Base-by-base conservation (phyloP, 1,140 invertebrate genomes). In the Formica exsecta region DNA sequence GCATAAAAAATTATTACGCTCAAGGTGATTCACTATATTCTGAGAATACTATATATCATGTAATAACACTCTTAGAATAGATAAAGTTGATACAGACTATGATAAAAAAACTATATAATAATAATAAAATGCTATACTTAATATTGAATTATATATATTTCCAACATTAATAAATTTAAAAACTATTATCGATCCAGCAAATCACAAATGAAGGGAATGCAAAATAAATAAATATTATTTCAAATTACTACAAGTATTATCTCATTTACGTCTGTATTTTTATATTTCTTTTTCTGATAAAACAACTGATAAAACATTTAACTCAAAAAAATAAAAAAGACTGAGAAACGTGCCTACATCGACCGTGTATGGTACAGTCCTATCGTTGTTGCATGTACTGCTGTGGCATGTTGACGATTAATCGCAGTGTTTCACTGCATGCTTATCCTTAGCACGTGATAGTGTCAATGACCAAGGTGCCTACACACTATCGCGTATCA, bases 381-480 rank as follows among this genome's bases (percentile, higher is more conserved):
- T 3, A 13, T 71, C 54, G 36, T 61, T 59, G 36, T 61, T 71
- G 66, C 66, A 73, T 73, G 65, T 57, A 3, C 41, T 25, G 38
- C 22, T 13, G 36, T 3, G 36, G 66, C 54, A 73, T 59, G 66
- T 44, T 32, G 61, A 81, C 54, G 66, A 73, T 61, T 73, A 44
- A 81, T 73, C 11, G 9, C 38, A 19, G 62, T 61, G 41, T 73
- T 61, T 73, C 44, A 61, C 36, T 32, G 79, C 66, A 81, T 44
- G 66, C 41, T 73, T 73, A 41, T 73, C 29, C 22, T 81, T 81
- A 73, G 54, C 79, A 71, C 79, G 66, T 44, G 66, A 73, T 73
- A 59, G 66, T 81, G 79, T 61, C 79, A 81, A 41, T 81, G 79
- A 61, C 76, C 65, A 59, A 71, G 51, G 22, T 71, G 22, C 38